phyloP scores from a whole-genome alignment of 1,140 invertebrate genomes.

The Phocides pigmalion region DNA sequence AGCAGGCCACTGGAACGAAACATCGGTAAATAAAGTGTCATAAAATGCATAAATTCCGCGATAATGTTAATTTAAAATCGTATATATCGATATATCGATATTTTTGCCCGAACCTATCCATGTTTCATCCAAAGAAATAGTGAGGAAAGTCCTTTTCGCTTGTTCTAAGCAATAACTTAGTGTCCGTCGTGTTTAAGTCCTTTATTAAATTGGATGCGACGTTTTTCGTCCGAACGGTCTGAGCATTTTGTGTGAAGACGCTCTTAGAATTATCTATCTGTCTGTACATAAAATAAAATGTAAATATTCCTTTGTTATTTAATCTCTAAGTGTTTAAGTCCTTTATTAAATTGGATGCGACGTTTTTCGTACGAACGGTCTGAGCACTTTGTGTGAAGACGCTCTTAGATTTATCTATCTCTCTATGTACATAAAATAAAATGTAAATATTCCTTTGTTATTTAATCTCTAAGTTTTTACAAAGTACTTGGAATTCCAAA shows the following conservation, averaged over 20 bases:
- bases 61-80: no score
- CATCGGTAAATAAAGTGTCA: no score
- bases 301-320: no score
- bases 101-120: no score
- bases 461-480: no score
- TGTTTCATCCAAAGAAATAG: conserved; percentile 8
- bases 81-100: no score
- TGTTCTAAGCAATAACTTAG: conserved; percentile 16
- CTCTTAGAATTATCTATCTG: conserved; percentile 5
- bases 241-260: background rate
- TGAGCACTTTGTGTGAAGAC: background rate
- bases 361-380: background rate
- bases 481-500: no score
- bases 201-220: conserved; percentile 29
- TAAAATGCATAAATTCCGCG: no score
- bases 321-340: conserved; percentile 5
- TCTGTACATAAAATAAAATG: no score
- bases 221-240: background rate
- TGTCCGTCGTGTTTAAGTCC: conserved; percentile 14
- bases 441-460: no score
- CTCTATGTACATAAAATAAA: no score
- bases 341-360: conserved; percentile 28
- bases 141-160: background rate
- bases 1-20: no score
- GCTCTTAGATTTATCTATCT: conserved; percentile 1